These are phyloP conservation scores for Diorhabda sublineata DNA, from an alignment of 1,140 invertebrate genomes.

Conservation along the genomic window DNA sequence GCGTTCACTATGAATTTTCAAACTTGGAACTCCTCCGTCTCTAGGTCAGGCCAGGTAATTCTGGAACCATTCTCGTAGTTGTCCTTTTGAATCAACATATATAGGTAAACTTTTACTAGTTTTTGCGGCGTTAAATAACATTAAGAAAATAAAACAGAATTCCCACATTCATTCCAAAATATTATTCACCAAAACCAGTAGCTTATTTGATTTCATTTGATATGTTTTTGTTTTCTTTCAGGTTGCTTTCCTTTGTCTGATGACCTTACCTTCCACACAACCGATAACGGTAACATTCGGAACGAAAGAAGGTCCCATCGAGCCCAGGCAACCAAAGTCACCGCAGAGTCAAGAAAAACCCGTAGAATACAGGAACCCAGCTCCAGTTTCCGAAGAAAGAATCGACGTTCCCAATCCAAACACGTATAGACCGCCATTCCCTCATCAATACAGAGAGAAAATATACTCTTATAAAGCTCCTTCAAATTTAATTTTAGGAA, in stretches of 20 bases:
- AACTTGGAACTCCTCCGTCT: no score
- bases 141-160: no score
- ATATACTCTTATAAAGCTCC: conserved; percentile 38
- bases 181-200: no score
- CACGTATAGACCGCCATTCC: conserved; percentile 37
- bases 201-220: no score
- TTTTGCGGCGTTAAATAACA: no score
- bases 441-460: conserved; percentile 41
- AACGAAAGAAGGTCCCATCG: conserved; percentile 39
- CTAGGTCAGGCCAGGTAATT: no score
- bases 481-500: conserved; percentile 41
- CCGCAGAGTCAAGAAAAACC: conserved; percentile 22
- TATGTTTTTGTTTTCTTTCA: conserved; percentile 21
- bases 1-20: no score
- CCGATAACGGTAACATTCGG: conserved; percentile 43
- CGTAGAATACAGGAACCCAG: conserved; percentile 31
- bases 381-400: conserved; percentile 40
- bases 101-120: no score
- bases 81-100: no score
- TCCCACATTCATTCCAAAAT: no score
- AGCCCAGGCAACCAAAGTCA: conserved; percentile 30
- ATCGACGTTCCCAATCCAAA: conserved; percentile 43
- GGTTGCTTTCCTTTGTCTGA: conserved; percentile 25
- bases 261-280: conserved; percentile 27
- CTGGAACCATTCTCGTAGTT: no score